Evolutionary conservation across 64 coral and sea anemone genomes (phyloP).

Genomic region (Acropora tenuis): DNA sequence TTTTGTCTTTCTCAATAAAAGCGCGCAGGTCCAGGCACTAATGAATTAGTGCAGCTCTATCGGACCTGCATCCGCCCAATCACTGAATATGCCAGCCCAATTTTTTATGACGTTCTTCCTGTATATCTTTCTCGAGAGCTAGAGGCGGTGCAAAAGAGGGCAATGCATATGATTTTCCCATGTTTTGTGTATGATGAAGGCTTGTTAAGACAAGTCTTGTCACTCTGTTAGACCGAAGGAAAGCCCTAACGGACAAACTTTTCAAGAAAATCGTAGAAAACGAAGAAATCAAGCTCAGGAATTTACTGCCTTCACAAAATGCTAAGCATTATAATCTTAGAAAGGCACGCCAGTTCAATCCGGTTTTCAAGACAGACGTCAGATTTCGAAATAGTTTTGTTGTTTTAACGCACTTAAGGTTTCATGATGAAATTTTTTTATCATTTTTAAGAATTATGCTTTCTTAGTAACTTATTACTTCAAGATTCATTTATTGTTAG

Average conservation of each 20-base stretch:
- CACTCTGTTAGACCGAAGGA: neutral
- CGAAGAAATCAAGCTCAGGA: neutral
- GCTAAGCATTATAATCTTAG: no score
- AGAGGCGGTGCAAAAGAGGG: conserved; percentile 17
- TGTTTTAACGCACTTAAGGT: conserved; percentile 3
- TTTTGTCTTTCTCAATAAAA: conserved; percentile 46
- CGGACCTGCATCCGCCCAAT: conserved; percentile 31
- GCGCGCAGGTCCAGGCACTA: conserved; percentile 10
- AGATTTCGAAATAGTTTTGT: neutral
- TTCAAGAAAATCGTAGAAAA: neutral
- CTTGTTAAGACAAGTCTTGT: conserved; percentile 25
- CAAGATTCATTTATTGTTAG: no score
- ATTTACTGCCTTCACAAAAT: no score
- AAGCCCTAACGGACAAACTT: conserved; percentile 5
- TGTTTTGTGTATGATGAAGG: conserved; percentile 35
- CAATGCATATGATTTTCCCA: conserved; percentile 21
- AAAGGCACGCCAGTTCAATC: no score
- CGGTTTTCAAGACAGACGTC: neutral
- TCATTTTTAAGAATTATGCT: neutral
- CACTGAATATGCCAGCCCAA: neutral
- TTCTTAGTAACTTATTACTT: no score
- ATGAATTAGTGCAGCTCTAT: conserved; percentile 43
- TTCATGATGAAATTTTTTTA: neutral
- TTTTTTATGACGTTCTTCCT: conserved; percentile 18
- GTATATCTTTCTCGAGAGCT: conserved; percentile 10